Conservation (phyloP, 2,797 vertebrate species). For the Sebastes itinus region DNA sequence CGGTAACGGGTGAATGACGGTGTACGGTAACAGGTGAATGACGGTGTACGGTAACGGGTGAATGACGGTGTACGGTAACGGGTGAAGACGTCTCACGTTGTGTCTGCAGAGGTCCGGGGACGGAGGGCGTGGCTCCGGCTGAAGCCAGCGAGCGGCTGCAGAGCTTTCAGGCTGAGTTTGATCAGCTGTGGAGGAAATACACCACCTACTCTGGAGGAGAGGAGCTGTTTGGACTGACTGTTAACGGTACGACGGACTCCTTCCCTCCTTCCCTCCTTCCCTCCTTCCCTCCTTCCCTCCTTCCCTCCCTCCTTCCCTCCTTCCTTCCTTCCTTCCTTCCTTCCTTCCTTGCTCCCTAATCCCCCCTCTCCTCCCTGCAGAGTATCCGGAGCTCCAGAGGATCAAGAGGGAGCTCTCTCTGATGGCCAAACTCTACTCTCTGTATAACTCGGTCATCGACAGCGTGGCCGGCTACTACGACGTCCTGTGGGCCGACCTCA, state of each 20-base stretch:
- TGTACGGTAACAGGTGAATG: no score
- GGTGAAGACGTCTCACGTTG: background rate
- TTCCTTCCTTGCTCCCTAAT: background rate
- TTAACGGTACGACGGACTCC: slow-evolving; percentile 58
- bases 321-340: background rate
- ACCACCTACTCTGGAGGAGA: slow-evolving; percentile 83
- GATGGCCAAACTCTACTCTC: slow-evolving; percentile 85
- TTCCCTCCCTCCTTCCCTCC: rapidly evolving
- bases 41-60: no score
- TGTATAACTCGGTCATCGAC: slow-evolving; percentile 82
- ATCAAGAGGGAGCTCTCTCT: slow-evolving; percentile 84
- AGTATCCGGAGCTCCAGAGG: slow-evolving; percentile 86
- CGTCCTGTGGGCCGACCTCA: slow-evolving; percentile 84
- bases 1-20: no score
- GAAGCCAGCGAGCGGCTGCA: slow-evolving; percentile 87
- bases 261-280: no score
- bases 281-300: rapidly evolving
- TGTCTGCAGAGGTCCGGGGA: slow-evolving; percentile 78
- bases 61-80: no score
- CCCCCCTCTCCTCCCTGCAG: slow-evolving; percentile 46
- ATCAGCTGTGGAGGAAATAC: slow-evolving; percentile 87
- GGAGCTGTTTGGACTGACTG: slow-evolving; percentile 85
- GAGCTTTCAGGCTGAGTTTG: slow-evolving; percentile 85
- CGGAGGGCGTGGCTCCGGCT: slow-evolving; percentile 76
- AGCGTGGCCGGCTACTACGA: slow-evolving; percentile 81